Evolutionary conservation across 2,113 vertebrate species (phyloP), one percentile per base, ranked within the genome.

Genomic region (Beaufortia kweichowensis): DNA sequence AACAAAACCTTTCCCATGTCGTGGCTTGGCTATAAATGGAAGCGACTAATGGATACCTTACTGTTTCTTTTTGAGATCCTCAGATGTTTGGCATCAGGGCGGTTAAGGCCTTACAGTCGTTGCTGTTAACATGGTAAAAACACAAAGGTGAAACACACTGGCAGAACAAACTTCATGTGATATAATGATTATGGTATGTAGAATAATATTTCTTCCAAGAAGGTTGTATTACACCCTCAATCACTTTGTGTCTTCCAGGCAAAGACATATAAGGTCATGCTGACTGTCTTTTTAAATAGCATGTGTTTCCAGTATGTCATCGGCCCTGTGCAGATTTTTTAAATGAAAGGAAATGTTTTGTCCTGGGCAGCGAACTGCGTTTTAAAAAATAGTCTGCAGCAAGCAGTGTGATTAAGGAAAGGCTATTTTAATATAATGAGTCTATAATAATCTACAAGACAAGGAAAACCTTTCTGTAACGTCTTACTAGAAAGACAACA

Each of bases 261-360:
- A 39, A 57, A 35, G 39, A 67, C 67, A 77, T 48, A 64, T 28
- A 82, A 75, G 50, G 62, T 59, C 14, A 66, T 67, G 62, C 56
- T 67, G 55, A 33, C 65, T 48, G 59, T 33, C 4, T 74, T 48
- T 48, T 70, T 56, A 9, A 21, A 19, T 21, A 53, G 7, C 48
- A 8, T 53, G 48, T 53, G 48, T 53, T 53, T n/a, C 19, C 6
- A 53, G 48, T 9, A 50, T 77, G 67, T 77, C 23, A 63, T 31
- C 57, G 0, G 48, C 53, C 14, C 17, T 56, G 67, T 60, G n/a
- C 31, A 48, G 53, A 3, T 62, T 62, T 68, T 17, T 60, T 1
- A 50, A 48, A 24, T 33, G 39, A 29, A 48, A 60, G 68, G 24
- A 63, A 2, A 21, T 70, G 14, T 64, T 63, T 75, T 64, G 60